These are phyloP conservation scores for Caiman crocodilus DNA, from an alignment of 2,797 vertebrate genomes.

Conservation along the genomic window DNA sequence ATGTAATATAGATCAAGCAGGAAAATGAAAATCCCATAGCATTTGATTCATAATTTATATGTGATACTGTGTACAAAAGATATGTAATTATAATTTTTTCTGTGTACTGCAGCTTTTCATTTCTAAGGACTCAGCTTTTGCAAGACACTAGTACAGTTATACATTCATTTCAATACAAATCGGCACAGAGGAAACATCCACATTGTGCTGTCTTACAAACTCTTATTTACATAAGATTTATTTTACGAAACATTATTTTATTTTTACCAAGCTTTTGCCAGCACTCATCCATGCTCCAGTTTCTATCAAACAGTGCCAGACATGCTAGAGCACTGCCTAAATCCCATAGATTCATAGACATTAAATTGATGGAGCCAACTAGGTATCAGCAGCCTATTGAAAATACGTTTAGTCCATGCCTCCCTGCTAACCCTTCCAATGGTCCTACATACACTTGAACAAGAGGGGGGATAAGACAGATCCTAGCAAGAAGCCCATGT, in stretches of 20 bases:
- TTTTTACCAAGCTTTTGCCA: not conserved
- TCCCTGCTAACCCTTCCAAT: not conserved
- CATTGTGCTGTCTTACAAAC: not conserved
- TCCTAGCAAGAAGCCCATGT: not conserved
- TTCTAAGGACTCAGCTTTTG: fast-evolving
- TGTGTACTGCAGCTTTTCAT: not conserved
- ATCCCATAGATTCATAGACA: not conserved
- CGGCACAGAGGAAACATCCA: not conserved
- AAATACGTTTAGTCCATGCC: not conserved
- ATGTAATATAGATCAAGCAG: not conserved
- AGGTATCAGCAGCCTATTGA: not conserved
- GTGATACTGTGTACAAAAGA: not conserved
- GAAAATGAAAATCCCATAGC: fast-evolving
- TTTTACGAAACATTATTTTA: not conserved
- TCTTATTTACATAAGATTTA: no score
- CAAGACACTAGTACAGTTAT: no score
- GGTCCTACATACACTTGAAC: not conserved
- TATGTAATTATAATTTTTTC: not conserved
- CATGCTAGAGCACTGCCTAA: not conserved
- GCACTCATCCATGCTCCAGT: not conserved
- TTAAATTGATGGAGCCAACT: not conserved
- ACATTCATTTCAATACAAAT: not conserved
- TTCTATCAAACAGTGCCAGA: not conserved
- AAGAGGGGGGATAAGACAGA: not conserved
- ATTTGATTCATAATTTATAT: not conserved